Evolutionary conservation across 2,888 invertebrate species (phyloP).

Genomic region (Molanna angustata): DNA sequence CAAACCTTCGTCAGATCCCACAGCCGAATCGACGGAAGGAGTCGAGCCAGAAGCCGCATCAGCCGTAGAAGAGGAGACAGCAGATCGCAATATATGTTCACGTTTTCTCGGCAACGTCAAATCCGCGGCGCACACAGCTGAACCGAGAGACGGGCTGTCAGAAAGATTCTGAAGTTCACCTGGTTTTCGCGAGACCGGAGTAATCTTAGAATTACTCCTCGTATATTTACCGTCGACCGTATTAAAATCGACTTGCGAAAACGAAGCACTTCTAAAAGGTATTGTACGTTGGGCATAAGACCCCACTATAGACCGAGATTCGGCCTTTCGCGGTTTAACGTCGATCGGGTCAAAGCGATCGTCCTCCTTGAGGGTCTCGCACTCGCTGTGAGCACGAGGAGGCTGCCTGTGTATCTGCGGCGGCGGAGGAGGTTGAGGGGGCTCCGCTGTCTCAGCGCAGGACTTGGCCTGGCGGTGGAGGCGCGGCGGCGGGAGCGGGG

Average conservation of each 20-base stretch:
- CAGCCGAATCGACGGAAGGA: conserved; percentile 60
- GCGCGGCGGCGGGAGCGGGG: conserved; percentile 41
- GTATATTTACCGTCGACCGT: conserved; percentile 62
- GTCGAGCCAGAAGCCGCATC: conserved; percentile 53
- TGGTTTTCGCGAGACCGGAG: conserved; percentile 7
- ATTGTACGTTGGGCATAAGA: conserved; percentile 64
- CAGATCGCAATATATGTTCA: conserved; percentile 45
- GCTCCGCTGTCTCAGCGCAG: conserved; percentile 54
- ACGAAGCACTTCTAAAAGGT: conserved; percentile 81
- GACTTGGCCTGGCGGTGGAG: conserved; percentile 51
- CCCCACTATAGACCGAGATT: conserved; percentile 59
- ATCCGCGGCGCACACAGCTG: conserved; percentile 39
- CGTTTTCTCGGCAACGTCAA: conserved; percentile 39
- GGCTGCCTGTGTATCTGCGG: conserved; percentile 49
- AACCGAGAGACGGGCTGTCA: conserved; percentile 23
- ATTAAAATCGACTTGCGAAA: conserved; percentile 79
- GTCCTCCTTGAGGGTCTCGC: conserved; percentile 24
- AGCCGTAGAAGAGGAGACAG: conserved; percentile 45
- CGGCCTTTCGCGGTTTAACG: conserved; percentile 55
- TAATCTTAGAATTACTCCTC: conserved; percentile 38
- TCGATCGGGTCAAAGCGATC: conserved; percentile 49
- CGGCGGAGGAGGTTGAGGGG: conserved; percentile 47
- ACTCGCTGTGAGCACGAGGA: conserved; percentile 38
- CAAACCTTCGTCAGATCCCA: conserved; percentile 59
- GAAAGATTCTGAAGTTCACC: not conserved